Base-by-base conservation (phyloP, 1,140 invertebrate species). In the Dysdera silvatica region DNA sequence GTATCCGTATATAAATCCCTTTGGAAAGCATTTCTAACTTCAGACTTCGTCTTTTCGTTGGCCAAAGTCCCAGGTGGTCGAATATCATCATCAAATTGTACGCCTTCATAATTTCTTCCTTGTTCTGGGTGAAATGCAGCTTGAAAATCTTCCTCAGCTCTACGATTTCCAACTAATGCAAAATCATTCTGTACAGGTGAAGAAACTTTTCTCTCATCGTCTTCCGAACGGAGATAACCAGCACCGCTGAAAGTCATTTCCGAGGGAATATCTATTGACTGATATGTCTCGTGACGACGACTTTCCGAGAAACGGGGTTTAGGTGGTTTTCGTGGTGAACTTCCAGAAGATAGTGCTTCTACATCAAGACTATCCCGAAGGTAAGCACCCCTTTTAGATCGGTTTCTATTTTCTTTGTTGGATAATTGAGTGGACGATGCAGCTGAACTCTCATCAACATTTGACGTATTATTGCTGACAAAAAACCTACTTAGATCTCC, bases 221-320 rank as follows among this genome's bases (percentile, higher is more conserved):
- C 61, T 40, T 63, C 61, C 23, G 55, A 49, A 4, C 61, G 33
- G 14, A 63, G 61, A 40, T 55, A 63, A 18, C 61, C 61, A 23
- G 61, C 61, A 3, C 61, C 61, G 26, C 56, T 47, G 24, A 63
- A 63, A 8, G 40, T 48, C 61, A 63, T 56, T 41, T 63, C 61
- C 0, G 43, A 52, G 4, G 61, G 61, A 7, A 63, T 43, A 49
- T 63, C 61, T 12, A 63, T 49, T 0, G 61, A 63, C 14, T 61
- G 60, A 26, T 61, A 61, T 3, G 60, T 47, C 2, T 49, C 31
- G 31, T 54, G 51, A 10, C 53, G 31, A n/a, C 45, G 29, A 16
- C 61, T 63, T 49, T 49, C 61, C 10, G 16, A n/a, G n/a, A n/a
- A n/a, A n/a, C n/a, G n/a, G n/a, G n/a, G n/a, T n/a, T n/a, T n/a